Evolutionary conservation across 2,113 vertebrate species (phyloP), one percentile per base, ranked within the genome.

Genomic region (Podarcis cretensis): DNA sequence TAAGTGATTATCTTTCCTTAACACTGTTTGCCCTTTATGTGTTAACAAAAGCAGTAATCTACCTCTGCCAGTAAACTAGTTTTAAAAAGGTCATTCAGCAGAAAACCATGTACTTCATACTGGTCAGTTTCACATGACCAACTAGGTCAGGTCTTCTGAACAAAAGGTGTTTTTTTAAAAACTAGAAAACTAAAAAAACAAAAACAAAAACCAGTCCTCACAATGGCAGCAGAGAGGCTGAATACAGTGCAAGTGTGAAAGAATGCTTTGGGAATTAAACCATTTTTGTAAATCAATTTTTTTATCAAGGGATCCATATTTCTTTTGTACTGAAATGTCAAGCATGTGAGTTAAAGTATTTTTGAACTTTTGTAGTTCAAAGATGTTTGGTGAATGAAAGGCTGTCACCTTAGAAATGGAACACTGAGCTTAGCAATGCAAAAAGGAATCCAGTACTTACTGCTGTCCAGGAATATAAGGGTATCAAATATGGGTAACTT

Each of bases 31-130:
- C 94, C 95, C 93, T 35, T 90, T 92, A 83, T 88, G 30, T 90
- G 85, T 88, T 91, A 93, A 93, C 94, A 88, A 96, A 93, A 97
- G 96, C 96, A 96, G 97, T 97, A 90, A 97, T 95, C 97, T 97
- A 97, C 97, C 97, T 97, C 97, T 97, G 97, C 96, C 96, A 92
- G 92, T 85, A 95, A 96, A 91, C 95, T 94, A 95, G 95, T 96
- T 95, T 87, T 71, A 20, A 90, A 37, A 95, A 96, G 80, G 76
- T 84, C 48, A 89, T 95, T 92, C 85, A 95, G 94, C 95, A 95
- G 95, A 90, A 90, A 93, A 89, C 93, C 89, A 69, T 25, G 20
- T 84, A 89, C 91, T 94, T 93, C 87, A 84, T 83, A 90, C 73
- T 85, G 95, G 93, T 89, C 93, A 87, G 65, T 94, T 94, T 93